Evolutionary conservation across 2,113 vertebrate genomes (phyloP), one percentile per base, ranked within the genome.

Genomic region (Paradoxurus hermaphroditus): DNA sequence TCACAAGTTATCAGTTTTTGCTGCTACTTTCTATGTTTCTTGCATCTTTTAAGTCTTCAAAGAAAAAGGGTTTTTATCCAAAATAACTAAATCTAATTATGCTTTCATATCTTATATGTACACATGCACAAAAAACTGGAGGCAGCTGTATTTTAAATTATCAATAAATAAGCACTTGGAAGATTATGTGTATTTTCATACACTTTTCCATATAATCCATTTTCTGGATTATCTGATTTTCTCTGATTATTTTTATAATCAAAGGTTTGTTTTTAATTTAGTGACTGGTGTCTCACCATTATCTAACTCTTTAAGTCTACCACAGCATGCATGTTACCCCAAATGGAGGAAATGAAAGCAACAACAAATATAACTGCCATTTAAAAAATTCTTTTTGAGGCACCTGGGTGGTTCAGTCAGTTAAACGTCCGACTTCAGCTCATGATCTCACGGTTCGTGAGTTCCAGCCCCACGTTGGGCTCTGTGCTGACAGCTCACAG

Each of bases 171-270:
- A 77, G n/a, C 49, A 79, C 23, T 93, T 59, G 23, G 31, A 93
- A 23, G 31, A 91, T 49, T 92, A 79, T 34, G 6, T 51, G 9
- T 92, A 75, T 70, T 96, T 85, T 51, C 12, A 62, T 70, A 79
- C 70, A 56, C 19, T 81, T 75, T 92, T 41, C 41, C 34, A 75
- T 51, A 82, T 31, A 59, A 70, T 41, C 51, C 1, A 4, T 85
- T 97, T 96, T 39, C 67, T 91, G 96, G 87, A 90, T 90, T 41
- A 91, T 72, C 19, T n/a, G n/a, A n/a, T n/a, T n/a, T n/a, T n/a
- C n/a, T n/a, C n/a, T n/a, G n/a, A 78, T 90, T 86, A 93, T 56
- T 82, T 94, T 87, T 29, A 65, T 84, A 83, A 84, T 56, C 31
- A 86, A 75, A 72, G 59, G 23, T 65, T 86, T 90, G 13, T 59